phyloP scores from a whole-genome alignment of 2,888 invertebrate genomes.

The Lydus trimaculatus region DNA sequence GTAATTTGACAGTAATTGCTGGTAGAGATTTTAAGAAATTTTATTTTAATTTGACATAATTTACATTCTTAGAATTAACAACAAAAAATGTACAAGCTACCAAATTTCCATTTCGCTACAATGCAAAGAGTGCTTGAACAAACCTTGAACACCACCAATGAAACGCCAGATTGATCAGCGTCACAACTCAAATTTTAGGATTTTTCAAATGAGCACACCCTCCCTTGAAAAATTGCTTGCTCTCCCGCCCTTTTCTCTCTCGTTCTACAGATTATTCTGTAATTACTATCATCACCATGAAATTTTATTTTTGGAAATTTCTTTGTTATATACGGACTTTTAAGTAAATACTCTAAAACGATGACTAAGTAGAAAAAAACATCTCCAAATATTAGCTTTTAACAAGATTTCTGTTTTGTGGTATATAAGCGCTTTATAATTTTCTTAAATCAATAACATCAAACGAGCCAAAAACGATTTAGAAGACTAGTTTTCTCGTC shows the following conservation, averaged over 20 bases:
- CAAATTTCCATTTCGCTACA: no score
- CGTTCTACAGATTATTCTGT: background rate
- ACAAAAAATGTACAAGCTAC: no score
- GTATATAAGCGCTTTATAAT: background rate
- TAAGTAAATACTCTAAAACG: background rate
- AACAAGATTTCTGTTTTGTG: background rate
- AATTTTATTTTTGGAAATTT: background rate
- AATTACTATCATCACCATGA: background rate
- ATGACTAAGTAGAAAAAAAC: background rate
- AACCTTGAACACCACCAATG: no score
- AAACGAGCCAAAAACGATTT: background rate
- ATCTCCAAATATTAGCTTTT: background rate
- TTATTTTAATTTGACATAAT: background rate
- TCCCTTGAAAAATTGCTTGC: no score
- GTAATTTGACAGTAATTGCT: constrained; percentile 1
- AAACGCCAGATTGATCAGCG: no score
- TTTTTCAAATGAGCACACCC: no score
- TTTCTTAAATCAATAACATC: background rate
- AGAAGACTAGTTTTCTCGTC: background rate
- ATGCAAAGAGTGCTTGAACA: no score
- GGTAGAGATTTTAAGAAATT: background rate
- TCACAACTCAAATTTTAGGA: no score
- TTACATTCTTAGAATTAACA: background rate
- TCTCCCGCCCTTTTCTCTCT: no score
- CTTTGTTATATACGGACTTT: background rate